These are phyloP conservation scores for Eudyptes chrysolophus DNA, from an alignment of 2,113 vertebrate species.

Conservation along the genomic window DNA sequence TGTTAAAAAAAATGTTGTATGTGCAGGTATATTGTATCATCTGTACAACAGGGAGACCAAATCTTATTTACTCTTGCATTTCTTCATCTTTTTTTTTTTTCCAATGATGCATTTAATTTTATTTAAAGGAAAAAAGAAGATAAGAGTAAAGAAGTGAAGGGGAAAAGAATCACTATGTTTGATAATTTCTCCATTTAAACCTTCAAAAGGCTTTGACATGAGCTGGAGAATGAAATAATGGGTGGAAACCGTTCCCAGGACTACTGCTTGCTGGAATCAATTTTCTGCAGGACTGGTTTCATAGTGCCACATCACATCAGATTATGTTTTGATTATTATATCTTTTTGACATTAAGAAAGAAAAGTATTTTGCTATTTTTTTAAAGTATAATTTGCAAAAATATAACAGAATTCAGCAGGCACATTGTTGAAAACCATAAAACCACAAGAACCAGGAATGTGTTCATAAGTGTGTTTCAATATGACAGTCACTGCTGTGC, in stretches of 20 bases:
- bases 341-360: not conserved
- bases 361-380: slow-evolving; percentile 10
- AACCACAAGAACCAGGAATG: slow-evolving; percentile 14
- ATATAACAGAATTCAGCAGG: not conserved
- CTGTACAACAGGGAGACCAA: not conserved
- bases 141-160: not conserved
- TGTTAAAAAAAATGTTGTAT: not conserved
- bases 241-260: not conserved
- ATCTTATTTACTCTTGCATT: not conserved
- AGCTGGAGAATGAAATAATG: not conserved
- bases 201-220: not conserved
- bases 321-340: slow-evolving; percentile 14
- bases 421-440: slow-evolving; percentile 3
- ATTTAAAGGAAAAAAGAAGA: not conserved
- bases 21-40: not conserved
- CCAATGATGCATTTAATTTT: not conserved
- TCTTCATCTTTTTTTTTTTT: not conserved
- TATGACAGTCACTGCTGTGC: not conserved
- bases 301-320: not conserved
- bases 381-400: not conserved
- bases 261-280: slow-evolving; percentile 29
- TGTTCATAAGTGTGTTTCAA: not conserved
- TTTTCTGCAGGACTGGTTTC: slow-evolving; percentile 44
- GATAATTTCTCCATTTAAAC: not conserved
- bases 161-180: not conserved